Conservation (phyloP, 2,113 vertebrate genomes). For the Hypanus sabinus region DNA sequence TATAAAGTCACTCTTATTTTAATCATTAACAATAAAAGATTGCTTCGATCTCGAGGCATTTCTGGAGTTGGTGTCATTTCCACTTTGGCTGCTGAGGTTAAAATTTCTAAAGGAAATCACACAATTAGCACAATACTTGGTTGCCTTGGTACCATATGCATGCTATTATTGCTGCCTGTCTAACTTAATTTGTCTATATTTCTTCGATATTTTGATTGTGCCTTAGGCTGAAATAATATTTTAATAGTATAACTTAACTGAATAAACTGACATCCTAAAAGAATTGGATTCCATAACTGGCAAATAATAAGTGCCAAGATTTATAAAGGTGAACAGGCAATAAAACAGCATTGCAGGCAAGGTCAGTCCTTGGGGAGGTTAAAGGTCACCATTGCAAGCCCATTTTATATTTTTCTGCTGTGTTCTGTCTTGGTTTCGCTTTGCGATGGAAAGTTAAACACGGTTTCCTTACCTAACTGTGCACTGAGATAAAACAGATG, state of each 20-base stretch:
- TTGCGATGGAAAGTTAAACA: neutral
- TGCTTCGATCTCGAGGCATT: neutral
- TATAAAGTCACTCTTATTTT: neutral
- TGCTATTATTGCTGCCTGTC: slow-evolving; percentile 36
- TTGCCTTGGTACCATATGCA: slow-evolving; percentile 33
- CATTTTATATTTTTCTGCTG: neutral
- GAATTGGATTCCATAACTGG: slow-evolving; percentile 36
- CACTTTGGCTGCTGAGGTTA: neutral
- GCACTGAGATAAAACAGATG: neutral
- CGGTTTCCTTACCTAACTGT: neutral
- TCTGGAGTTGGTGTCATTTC: neutral
- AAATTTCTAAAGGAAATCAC: slow-evolving; percentile 32
- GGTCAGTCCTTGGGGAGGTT: neutral
- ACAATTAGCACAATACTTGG: slow-evolving; percentile 19
- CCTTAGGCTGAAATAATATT: slow-evolving; percentile 37
- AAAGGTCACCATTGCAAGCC: neutral
- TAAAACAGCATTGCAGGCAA: neutral
- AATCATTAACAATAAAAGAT: slow-evolving; percentile 16
- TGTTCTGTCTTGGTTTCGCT: neutral
- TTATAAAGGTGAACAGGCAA: slow-evolving; percentile 18
- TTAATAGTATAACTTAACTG: slow-evolving; percentile 36
- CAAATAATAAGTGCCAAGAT: neutral
- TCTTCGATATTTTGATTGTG: slow-evolving; percentile 36
- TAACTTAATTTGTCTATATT: slow-evolving; percentile 35
- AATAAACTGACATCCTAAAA: slow-evolving; percentile 37